These are phyloP conservation scores for Smithornis capensis DNA, from an alignment of 2,113 vertebrate species.

Conservation along the genomic window DNA sequence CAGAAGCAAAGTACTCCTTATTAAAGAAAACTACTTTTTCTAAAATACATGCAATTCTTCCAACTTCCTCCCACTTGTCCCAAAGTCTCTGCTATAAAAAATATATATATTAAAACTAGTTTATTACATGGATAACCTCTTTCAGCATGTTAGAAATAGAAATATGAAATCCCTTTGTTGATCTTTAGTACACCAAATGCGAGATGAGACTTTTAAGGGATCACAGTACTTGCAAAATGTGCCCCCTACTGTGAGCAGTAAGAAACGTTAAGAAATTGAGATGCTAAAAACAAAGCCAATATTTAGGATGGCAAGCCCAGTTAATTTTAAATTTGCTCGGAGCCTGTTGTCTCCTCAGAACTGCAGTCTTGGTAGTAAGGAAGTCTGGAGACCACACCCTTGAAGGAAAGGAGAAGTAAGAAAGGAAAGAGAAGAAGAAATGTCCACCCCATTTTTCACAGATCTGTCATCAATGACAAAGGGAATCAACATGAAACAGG, in stretches of 20 bases:
- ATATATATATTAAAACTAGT: background rate
- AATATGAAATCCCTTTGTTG: background rate
- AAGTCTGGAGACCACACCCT: background rate
- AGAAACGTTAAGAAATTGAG: background rate
- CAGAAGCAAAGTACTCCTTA: background rate
- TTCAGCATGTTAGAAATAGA: background rate
- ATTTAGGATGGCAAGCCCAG: background rate
- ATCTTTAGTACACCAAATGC: background rate
- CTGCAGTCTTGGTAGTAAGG: background rate
- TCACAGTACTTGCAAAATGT: background rate
- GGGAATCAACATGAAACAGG: background rate
- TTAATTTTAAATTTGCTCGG: background rate
- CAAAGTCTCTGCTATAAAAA: background rate
- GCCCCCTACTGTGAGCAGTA: background rate
- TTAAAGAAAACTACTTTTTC: conserved; percentile 19
- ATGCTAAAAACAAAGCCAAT: background rate
- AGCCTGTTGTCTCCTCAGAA: background rate
- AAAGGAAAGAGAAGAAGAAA: background rate
- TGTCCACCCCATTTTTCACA: background rate
- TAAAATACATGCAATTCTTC: background rate
- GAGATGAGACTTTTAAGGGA: background rate
- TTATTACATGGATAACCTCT: background rate
- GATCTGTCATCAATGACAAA: background rate
- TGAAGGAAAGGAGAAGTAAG: background rate
- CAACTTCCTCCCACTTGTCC: background rate